Base-by-base conservation (phyloP, 2,113 vertebrate genomes). In the Xiphorhynchus elegans region DNA sequence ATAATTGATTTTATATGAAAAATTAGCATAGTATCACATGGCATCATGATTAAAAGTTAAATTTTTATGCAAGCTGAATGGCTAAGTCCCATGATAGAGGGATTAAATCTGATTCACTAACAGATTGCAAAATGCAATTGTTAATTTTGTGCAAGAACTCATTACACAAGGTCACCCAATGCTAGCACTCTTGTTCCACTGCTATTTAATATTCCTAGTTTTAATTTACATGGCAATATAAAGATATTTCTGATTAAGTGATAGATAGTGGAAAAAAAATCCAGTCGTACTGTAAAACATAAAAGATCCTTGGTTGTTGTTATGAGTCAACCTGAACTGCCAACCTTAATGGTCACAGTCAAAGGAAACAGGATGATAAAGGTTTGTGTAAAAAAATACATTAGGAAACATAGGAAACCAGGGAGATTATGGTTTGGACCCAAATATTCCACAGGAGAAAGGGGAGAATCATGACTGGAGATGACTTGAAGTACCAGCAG, bases 81-180 rank as follows among this genome's bases (percentile, higher is more conserved):
- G 15, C 73, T 28, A 88, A 87, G 9, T 42, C 15, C 21, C 73
- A 26, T 66, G 53, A 68, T 49, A 75, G 47, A 87, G 9, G 44
- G 66, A 92, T 91, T 90, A 93, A 76, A 76, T 53, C 40, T 76
- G 17, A 13, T 91, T 95, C 62, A 53, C 40, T 83, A 79, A 85
- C 44, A 92, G 35, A 94, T 56, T 95, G 44, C 49, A 85, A 87
- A 82, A 95, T 40, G n/a, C 37, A 79, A 64, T 64, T 91, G 66
- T 82, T 95, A 87, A 93, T 87, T 95, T 96, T 76, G 70, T 73
- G 24, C 15, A 73, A 64, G 93, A 76, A 72, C 39, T 84, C 78
- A 63, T 94, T 89, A 95, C 82, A 76, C 90, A 93, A 94, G 82
- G 82, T 92, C 62, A 95, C 19, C 40, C 53, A 85, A 83, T 35